phyloP scores from a whole-genome alignment of 92 coral and sea anemone species.

The Meandrina meandrites region DNA sequence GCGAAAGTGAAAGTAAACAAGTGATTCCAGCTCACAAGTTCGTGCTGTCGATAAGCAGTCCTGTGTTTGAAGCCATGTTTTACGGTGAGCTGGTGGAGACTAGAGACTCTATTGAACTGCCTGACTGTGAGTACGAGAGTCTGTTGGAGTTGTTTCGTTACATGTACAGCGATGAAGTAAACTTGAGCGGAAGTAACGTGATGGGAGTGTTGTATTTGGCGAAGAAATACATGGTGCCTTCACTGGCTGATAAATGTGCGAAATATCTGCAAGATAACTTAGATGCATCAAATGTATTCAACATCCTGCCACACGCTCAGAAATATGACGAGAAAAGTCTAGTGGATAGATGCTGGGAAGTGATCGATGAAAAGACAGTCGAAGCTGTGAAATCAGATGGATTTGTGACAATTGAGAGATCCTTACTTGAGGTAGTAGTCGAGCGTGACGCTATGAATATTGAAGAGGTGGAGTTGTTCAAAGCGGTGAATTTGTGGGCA shows the following conservation, averaged over 20 bases:
- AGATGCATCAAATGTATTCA: constrained; percentile 56
- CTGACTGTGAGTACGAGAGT: constrained; percentile 26
- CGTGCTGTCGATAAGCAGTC: constrained; percentile 43
- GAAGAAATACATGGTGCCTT: constrained; percentile 69
- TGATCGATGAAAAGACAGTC: too few relatives aligned
- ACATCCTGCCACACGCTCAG: constrained; percentile 58
- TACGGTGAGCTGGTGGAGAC: constrained; percentile 71
- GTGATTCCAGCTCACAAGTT: constrained; percentile 43
- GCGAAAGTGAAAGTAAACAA: constrained; percentile 19
- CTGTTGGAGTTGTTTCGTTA: constrained; percentile 41
- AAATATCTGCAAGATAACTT: constrained; percentile 61
- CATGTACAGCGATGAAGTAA: constrained; percentile 65
- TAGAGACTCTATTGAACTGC: constrained; percentile 58
- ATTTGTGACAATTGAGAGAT: too few relatives aligned
- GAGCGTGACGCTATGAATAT: too few relatives aligned
- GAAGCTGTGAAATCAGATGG: too few relatives aligned
- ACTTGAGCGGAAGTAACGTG: constrained; percentile 53
- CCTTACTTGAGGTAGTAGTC: too few relatives aligned
- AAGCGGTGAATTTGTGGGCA: too few relatives aligned
- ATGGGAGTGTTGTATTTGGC: constrained; percentile 72
- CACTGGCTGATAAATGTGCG: constrained; percentile 60
- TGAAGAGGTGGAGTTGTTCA: too few relatives aligned
- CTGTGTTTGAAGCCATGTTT: constrained; percentile 75
- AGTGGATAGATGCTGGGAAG: too few relatives aligned
- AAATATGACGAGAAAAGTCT: constrained; percentile 43